Percentiles rank a stretch among this genome's conserved stretches.
phyloP scores from a whole-genome alignment of 1,140 invertebrate genomes.

The Drosophila bifasciata region DNA sequence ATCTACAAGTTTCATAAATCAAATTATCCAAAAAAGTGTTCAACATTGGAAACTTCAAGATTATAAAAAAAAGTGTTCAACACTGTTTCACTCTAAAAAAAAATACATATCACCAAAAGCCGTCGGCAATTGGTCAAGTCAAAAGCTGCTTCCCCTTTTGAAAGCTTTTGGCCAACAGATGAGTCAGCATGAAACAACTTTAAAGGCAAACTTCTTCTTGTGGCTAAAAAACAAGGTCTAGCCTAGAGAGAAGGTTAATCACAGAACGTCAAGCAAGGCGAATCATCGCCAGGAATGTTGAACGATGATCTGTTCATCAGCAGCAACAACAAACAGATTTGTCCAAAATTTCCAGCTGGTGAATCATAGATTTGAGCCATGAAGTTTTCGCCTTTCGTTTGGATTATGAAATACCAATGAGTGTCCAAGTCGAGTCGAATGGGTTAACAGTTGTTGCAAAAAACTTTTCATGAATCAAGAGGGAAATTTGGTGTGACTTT shows the following conservation, averaged over 20 bases:
- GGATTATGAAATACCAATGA: slow-evolving; percentile 40
- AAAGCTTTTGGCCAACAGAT: slow-evolving; percentile 5
- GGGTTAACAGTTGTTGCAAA: slow-evolving; percentile 21
- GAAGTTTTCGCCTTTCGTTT: slow-evolving; percentile 28
- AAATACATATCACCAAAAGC: not conserved
- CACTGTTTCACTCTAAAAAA: no score
- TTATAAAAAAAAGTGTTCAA: no score
- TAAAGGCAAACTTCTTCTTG: slow-evolving; percentile 18
- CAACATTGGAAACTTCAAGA: no score
- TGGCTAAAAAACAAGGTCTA: slow-evolving; percentile 17
- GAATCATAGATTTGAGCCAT: slow-evolving; percentile 18
- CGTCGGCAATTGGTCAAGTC: slow-evolving; percentile 18
- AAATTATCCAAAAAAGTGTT: no score
- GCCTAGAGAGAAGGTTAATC: slow-evolving; percentile 21
- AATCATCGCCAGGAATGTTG: slow-evolving; percentile 47
- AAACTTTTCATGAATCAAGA: slow-evolving; percentile 1
- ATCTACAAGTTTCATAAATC: no score
- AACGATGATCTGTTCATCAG: slow-evolving; percentile 30
- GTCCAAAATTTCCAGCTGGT: slow-evolving; percentile 29
- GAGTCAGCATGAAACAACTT: slow-evolving; percentile 25
- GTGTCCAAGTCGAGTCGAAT: slow-evolving; percentile 4
- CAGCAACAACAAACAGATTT: slow-evolving; percentile 18
- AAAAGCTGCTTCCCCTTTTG: not conserved
- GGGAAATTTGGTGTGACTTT: not conserved
- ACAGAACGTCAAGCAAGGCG: slow-evolving; percentile 27